Percentiles rank a stretch among this genome's conserved stretches.
phyloP scores from a whole-genome alignment of 2,797 vertebrate species.

The Petrocephalus sullivani region DNA sequence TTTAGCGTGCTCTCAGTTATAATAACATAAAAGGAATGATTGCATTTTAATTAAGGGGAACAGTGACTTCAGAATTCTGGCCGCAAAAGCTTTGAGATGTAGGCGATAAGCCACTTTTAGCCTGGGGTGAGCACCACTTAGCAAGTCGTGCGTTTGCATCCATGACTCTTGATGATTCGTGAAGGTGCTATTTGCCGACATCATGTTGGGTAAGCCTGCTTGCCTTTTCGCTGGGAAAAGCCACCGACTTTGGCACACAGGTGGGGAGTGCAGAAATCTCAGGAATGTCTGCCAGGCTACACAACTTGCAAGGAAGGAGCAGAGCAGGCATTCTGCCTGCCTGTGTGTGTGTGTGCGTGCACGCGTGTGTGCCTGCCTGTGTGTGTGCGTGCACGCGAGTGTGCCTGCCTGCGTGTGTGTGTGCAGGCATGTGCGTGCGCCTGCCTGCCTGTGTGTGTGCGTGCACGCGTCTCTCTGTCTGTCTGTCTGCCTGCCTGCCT shows the following conservation, averaged over 20 bases:
- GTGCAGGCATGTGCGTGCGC: background rate
- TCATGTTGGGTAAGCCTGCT: background rate
- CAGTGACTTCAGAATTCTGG: background rate
- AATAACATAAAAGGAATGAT: background rate
- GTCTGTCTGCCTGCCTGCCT: background rate
- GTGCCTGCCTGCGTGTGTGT: background rate
- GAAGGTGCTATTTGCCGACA: background rate
- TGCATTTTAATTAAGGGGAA: background rate
- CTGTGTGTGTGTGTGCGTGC: background rate
- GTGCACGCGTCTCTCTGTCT: background rate
- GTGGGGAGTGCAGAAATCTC: constrained; percentile 6
- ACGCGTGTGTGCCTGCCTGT: background rate
- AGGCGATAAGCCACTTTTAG: background rate
- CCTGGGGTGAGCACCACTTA: background rate
- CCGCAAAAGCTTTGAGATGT: background rate
- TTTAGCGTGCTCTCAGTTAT: background rate
- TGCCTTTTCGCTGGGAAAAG: background rate
- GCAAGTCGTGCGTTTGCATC: background rate
- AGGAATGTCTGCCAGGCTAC: constrained; percentile 11
- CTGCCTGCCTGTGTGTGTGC: background rate
- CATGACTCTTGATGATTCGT: background rate
- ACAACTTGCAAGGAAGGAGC: background rate
- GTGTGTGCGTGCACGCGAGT: background rate
- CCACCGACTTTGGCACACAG: background rate
- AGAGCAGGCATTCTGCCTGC: background rate